Conservation (phyloP, 2,888 invertebrate genomes). For the Siphlonurus alternatus region DNA sequence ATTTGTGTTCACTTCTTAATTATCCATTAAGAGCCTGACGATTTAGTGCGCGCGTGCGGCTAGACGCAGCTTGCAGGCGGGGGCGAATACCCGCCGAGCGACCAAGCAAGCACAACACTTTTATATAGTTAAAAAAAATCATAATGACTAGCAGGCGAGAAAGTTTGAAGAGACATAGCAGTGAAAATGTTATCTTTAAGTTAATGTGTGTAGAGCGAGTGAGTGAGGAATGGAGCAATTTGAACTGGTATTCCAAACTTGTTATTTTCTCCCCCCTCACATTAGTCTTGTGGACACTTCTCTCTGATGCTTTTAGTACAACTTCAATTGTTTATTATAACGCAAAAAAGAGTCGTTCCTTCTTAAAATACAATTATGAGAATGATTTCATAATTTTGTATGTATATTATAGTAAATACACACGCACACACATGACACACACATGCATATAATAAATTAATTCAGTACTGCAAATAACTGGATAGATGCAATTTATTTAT, state of each 20-base stretch:
- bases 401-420: no score
- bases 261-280: neutral
- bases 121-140: neutral
- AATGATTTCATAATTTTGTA: no score
- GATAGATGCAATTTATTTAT: no score
- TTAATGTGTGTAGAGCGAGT: neutral
- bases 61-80: neutral
- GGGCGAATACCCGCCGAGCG: neutral
- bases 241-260: neutral
- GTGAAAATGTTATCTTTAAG: neutral
- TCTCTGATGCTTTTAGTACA: neutral
- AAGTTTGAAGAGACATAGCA: neutral
- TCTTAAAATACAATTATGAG: no score
- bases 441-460: no score
- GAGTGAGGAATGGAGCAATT: neutral
- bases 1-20: conserved; percentile 13
- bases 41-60: neutral
- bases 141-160: neutral
- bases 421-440: no score
- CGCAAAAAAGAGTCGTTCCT: no score
- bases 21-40: conserved; percentile 12
- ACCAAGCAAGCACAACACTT: neutral
- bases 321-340: no score
- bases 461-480: no score
- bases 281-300: neutral